Conservation (phyloP, 2,113 vertebrate genomes). For the Sinocyclocheilus anophthalmus region DNA sequence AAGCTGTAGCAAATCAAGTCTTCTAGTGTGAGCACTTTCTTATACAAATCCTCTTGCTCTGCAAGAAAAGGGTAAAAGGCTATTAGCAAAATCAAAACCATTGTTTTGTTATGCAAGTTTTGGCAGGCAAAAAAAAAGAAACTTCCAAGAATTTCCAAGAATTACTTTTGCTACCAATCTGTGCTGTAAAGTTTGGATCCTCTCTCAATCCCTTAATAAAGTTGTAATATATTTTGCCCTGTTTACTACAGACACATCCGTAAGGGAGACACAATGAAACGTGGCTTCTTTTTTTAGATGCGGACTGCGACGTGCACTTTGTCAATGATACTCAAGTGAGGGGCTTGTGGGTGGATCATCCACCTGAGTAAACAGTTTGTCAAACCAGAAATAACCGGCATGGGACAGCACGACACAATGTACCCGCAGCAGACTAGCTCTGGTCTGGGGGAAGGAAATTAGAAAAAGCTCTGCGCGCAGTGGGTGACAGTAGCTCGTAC, state of each 20-base stretch:
- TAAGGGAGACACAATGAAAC: constrained; percentile 41
- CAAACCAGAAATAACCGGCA: constrained; percentile 73
- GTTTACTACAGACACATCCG: constrained; percentile 40
- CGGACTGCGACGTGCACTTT: constrained; percentile 61
- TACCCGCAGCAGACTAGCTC: constrained; percentile 52
- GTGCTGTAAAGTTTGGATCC: too few relatives aligned
- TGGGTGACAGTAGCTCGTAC: constrained; percentile 68
- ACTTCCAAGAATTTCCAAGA: background rate
- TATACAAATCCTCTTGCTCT: constrained; percentile 91
- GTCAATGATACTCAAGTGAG: constrained; percentile 48
- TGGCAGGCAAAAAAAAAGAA: background rate
- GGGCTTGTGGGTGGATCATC: constrained; percentile 56
- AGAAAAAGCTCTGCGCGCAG: constrained; percentile 63
- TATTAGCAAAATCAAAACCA: constrained; percentile 17
- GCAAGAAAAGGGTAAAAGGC: constrained; percentile 46
- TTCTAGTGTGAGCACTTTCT: constrained; percentile 86
- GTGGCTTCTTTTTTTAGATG: constrained; percentile 55
- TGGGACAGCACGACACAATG: constrained; percentile 53
- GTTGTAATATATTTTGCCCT: constrained; percentile 23
- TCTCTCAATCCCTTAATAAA: background rate
- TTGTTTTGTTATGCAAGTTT: background rate
- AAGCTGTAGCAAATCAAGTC: constrained; percentile 96
- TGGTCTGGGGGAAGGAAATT: constrained; percentile 65
- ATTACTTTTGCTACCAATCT: background rate
- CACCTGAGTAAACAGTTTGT: constrained; percentile 80